Percentiles rank a stretch among this genome's conserved stretches.
These are phyloP conservation scores for Nothobranchius kuhntae DNA, from an alignment of 2,113 vertebrate genomes.

Conservation along the genomic window DNA sequence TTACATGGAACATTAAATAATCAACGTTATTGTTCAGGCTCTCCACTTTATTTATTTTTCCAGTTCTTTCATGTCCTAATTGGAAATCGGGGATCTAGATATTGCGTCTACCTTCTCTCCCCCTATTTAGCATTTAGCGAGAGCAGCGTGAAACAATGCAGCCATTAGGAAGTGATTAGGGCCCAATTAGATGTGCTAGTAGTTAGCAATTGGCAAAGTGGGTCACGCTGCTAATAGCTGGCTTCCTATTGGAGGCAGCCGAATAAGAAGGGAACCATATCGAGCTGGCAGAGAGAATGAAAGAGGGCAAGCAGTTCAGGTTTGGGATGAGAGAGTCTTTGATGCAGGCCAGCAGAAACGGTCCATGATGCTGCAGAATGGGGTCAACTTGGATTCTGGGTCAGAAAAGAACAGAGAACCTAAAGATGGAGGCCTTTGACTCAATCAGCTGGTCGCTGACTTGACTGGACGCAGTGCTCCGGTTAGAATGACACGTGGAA, in stretches of 20 bases:
- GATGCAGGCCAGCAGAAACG: conserved; percentile 36
- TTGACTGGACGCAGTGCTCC: conserved; percentile 48
- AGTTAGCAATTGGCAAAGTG: conserved; percentile 70
- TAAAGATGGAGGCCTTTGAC: conserved; percentile 30
- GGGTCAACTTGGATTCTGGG: conserved; percentile 32
- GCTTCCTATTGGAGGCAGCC: conserved; percentile 61
- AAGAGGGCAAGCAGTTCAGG: conserved; percentile 30
- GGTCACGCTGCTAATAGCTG: conserved; percentile 77
- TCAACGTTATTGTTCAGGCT: conserved; percentile 17
- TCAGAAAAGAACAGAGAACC: conserved; percentile 32
- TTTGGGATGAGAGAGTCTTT: conserved; percentile 54
- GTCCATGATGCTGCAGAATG: conserved; percentile 34
- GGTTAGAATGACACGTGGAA: conserved; percentile 36
- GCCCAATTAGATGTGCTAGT: conserved; percentile 76
- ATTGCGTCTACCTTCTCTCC: conserved; percentile 25
- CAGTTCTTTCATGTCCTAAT: conserved; percentile 60
- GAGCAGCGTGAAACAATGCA: conserved; percentile 68
- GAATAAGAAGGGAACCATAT: conserved; percentile 55
- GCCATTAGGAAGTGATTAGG: conserved; percentile 79
- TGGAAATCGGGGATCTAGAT: conserved; percentile 35
- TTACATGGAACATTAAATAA: conserved; percentile 26
- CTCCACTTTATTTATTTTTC: conserved; percentile 34
- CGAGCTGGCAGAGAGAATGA: conserved; percentile 24
- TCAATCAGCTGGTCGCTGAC: conserved; percentile 35
- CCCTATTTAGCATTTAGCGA: conserved; percentile 62